Base-by-base conservation (phyloP, 2,888 invertebrate species). In the Cylloceria caligata region DNA sequence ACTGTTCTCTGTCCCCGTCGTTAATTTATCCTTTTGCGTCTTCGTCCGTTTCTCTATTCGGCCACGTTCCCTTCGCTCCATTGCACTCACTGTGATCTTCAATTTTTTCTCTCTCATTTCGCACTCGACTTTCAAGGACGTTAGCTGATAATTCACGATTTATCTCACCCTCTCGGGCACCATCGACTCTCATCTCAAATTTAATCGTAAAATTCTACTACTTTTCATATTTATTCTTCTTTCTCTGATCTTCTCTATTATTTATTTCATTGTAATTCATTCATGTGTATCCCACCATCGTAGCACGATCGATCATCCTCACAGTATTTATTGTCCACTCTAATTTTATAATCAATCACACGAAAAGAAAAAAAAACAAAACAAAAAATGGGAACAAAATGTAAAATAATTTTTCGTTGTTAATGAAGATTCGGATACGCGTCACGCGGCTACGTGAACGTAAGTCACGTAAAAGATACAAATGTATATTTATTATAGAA, bases 261-360 rank as follows among this genome's bases (percentile, higher is more conserved):
- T 76, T 67, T 65, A 57, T 71, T 64, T 64, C 65, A 72, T 72
- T 30, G 60, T 39, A 45, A 69, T 36, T 77, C 67, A 74, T 65
- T 64, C 76, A 65, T 65, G 64, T 64, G 11, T 60, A 79, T 77
- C 81, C 83, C 82, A 80, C 83, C 75, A 62, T 83, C 79, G 77
- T 81, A 73, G 79, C 86, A 86, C 87, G 83, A 86, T 86, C 85
- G 84, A 84, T 86, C 87, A 88, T 87, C 76, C 75, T 80, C 84
- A 83, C 78, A 84, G 84, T 86, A 86, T 86, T 86, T 86, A 84
- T 85, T 82, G 52, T 76, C 60, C 67, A 52, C 71, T 19, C 67
- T 80, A 72, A 62, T 72, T 79, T 60, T 67, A 55, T 82, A 79
- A 72, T 84, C 72, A 67, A 74, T 69, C 47, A 78, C 47, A 34